A percentile compares a stretch with the other conserved stretches of the same genome.
Evolutionary conservation across 2,797 vertebrate species (phyloP).

Genomic region (Podarcis lilfordi): DNA sequence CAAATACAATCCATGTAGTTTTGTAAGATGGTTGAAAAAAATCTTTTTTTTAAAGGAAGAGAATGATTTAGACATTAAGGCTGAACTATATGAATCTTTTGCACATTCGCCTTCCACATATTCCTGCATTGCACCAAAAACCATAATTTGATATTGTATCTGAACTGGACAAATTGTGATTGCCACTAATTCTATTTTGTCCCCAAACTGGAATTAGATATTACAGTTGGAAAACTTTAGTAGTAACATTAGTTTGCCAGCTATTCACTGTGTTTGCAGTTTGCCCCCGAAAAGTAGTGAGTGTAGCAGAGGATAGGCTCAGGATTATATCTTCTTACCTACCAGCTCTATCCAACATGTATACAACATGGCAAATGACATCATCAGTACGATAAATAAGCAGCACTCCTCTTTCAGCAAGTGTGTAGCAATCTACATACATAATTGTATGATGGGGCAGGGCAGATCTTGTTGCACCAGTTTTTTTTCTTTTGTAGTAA

Average conservation of each 20-base stretch:
- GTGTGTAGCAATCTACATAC: background rate
- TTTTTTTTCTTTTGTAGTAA: background rate
- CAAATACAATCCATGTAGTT: too few species aligned
- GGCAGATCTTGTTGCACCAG: rapidly evolving
- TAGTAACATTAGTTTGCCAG: background rate
- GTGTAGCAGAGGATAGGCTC: background rate
- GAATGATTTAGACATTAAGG: background rate
- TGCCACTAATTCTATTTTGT: background rate
- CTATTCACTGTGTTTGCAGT: too few species aligned
- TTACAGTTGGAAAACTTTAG: background rate
- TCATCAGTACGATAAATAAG: background rate
- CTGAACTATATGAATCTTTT: background rate
- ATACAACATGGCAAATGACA: background rate
- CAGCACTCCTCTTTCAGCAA: background rate
- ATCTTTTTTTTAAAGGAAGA: background rate
- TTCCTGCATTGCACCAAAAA: background rate
- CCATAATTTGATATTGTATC: background rate
- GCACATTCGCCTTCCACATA: background rate
- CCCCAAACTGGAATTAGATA: background rate
- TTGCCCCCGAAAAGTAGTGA: too few species aligned
- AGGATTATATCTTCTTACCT: background rate
- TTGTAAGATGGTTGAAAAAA: too few species aligned
- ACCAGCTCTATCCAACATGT: background rate
- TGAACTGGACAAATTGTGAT: background rate
- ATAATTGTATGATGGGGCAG: background rate